Percentiles rank a stretch among this genome's conserved stretches.
phyloP scores from a whole-genome alignment of 2,888 invertebrate genomes.

The Cephus pulcher region DNA sequence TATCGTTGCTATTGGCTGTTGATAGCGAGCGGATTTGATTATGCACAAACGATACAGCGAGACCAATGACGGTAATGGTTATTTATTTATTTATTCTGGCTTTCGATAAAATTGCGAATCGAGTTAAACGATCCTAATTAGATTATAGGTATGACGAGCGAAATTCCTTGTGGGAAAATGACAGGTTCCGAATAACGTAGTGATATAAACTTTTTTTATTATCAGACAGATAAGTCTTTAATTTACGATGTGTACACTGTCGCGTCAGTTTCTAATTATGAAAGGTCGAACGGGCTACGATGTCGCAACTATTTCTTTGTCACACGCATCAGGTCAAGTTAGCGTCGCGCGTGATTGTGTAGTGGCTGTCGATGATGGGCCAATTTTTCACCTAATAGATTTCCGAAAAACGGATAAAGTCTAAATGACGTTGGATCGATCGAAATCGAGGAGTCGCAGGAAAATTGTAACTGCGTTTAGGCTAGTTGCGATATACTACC shows the following conservation, averaged over 20 bases:
- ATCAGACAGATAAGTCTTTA: conserved; percentile 5
- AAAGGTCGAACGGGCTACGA: conserved; percentile 18
- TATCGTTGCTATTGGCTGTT: neutral
- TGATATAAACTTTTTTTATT: conserved; percentile 14
- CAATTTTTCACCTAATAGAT: conserved; percentile 39
- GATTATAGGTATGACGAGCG: neutral
- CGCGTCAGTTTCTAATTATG: conserved; percentile 37
- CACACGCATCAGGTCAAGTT: conserved; percentile 12
- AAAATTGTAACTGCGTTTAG: neutral
- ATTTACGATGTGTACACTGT: conserved; percentile 30
- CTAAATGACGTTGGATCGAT: conserved; percentile 4
- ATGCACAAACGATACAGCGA: neutral
- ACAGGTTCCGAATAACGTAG: conserved; percentile 6
- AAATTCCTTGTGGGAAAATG: no score
- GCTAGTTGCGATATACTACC: neutral
- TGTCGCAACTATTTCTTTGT: conserved; percentile 5
- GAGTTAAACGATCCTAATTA: neutral
- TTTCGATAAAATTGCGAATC: neutral
- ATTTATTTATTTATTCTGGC: neutral
- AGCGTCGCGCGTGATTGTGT: conserved; percentile 6
- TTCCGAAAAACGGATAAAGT: conserved; percentile 20
- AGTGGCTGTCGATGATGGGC: conserved; percentile 32
- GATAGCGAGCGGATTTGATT: neutral
- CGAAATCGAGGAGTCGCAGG: neutral
- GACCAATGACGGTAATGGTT: neutral